Evolutionary conservation across 2,797 vertebrate genomes (phyloP).

Genomic region (Aotus griseimembra): DNA sequence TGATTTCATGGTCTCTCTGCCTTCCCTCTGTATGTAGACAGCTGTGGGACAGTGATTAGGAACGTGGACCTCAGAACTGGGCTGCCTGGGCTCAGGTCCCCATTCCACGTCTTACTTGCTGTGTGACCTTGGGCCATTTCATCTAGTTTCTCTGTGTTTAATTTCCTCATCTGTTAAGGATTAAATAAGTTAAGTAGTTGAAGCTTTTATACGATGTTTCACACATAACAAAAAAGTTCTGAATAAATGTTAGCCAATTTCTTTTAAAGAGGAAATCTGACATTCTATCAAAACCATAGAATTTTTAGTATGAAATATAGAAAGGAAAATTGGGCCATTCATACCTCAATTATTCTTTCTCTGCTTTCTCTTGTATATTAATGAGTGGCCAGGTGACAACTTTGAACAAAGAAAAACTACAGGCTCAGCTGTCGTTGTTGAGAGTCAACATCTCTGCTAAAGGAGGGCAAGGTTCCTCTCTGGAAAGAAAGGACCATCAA

Average conservation of each 20-base stretch:
- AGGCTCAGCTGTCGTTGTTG: neutral
- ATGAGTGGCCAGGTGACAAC: no score
- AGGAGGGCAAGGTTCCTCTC: neutral
- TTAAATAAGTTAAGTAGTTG: neutral
- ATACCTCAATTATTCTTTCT: neutral
- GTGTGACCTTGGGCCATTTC: neutral
- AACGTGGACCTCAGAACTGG: neutral
- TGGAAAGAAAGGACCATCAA: neutral
- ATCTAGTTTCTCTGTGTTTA: conserved; percentile 11
- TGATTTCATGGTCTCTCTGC: neutral
- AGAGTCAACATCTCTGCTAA: neutral
- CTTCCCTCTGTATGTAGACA: neutral
- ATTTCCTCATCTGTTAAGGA: neutral
- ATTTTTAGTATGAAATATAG: neutral
- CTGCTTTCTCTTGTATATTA: neutral
- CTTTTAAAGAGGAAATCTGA: neutral
- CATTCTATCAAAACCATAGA: neutral
- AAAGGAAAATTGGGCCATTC: neutral
- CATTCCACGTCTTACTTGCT: neutral
- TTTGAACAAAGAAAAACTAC: neutral
- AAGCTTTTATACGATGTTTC: neutral
- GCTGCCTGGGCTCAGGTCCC: neutral
- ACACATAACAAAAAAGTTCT: neutral
- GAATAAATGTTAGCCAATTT: neutral
- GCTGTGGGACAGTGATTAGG: neutral